A percentile compares a stretch with the other conserved stretches of the same genome.
phyloP scores from a whole-genome alignment of 2,888 invertebrate genomes.

The Tridacna gigas region DNA sequence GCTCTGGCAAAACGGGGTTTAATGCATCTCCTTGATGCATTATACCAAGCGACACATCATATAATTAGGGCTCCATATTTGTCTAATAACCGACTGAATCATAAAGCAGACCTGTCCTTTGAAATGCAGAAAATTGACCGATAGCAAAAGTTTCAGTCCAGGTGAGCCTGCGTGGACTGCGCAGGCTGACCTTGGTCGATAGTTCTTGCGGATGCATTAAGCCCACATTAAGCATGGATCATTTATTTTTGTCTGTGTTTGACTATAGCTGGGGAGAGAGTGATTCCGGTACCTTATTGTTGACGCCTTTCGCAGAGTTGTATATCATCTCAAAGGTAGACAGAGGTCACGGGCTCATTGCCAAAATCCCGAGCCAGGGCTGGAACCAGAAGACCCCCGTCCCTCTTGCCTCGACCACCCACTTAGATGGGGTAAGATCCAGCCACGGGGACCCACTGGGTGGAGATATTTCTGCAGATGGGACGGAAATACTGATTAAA shows the following conservation, averaged over 20 bases:
- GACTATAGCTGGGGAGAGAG: constrained; percentile 59
- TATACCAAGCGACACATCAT: too few relatives aligned
- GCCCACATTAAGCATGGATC: too few relatives aligned
- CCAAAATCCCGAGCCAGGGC: constrained; percentile 46
- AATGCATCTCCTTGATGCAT: too few relatives aligned
- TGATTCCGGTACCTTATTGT: constrained; percentile 64
- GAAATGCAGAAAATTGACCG: too few relatives aligned
- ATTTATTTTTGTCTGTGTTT: not conserved
- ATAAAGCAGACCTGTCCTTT: too few relatives aligned
- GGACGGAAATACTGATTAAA: constrained; percentile 44
- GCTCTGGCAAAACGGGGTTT: too few relatives aligned
- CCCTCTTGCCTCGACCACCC: not conserved
- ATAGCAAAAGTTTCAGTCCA: too few relatives aligned
- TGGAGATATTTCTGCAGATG: constrained; percentile 50
- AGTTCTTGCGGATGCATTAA: too few relatives aligned
- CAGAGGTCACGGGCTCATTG: constrained; percentile 52
- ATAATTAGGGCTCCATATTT: too few relatives aligned
- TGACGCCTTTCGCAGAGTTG: constrained; percentile 57
- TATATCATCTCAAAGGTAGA: constrained; percentile 62
- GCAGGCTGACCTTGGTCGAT: too few relatives aligned
- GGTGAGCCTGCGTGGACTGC: too few relatives aligned
- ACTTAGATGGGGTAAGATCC: not conserved
- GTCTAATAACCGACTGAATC: too few relatives aligned
- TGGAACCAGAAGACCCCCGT: not conserved
- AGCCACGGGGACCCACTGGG: constrained; percentile 40